These are phyloP conservation scores for Haplochromis burtoni DNA, from an alignment of 2,113 vertebrate genomes.

Conservation along the genomic window DNA sequence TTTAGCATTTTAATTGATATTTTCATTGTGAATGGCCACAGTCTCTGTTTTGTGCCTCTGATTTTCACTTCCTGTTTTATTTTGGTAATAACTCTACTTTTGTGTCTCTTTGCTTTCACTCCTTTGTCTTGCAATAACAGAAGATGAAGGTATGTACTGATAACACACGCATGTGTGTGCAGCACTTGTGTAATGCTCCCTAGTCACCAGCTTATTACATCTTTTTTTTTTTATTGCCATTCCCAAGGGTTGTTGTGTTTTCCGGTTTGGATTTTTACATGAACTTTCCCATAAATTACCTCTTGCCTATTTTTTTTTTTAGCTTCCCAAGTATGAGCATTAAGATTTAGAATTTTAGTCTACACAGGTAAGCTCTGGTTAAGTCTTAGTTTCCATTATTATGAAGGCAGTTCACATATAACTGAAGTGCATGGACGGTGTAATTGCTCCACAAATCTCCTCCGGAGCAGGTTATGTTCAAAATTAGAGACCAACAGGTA, in stretches of 20 bases:
- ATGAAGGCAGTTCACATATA: background rate
- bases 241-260: background rate
- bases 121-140: background rate
- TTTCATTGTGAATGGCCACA: background rate
- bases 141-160: background rate
- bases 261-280: background rate
- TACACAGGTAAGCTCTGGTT: background rate
- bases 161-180: background rate
- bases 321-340: background rate
- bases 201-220: background rate
- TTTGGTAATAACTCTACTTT: background rate
- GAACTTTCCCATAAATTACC: background rate
- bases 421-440: accelerated
- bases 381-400: background rate
- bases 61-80: background rate
- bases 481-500: background rate
- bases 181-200: accelerated
- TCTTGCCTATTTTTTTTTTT: background rate
- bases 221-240: background rate
- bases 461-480: background rate
- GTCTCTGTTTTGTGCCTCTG: background rate
- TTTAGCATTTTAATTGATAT: background rate
- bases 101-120: background rate
- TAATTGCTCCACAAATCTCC: background rate
- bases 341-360: background rate